Percentiles rank a stretch among this genome's conserved stretches.
phyloP scores from a whole-genome alignment of 2,113 vertebrate genomes.

The Nothobranchius kuhntae region DNA sequence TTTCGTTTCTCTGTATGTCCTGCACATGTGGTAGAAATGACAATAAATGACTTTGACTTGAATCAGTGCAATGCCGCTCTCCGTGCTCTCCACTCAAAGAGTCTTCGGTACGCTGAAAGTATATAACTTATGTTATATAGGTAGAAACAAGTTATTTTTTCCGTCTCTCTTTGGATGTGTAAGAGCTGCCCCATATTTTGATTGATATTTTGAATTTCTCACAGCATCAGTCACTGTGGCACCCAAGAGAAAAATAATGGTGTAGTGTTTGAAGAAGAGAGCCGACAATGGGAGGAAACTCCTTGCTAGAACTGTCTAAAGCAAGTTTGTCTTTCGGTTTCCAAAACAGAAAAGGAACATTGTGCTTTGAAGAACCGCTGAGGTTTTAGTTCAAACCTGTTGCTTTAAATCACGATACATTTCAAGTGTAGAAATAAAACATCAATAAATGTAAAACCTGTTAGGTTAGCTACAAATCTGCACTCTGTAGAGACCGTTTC shows the following conservation, averaged over 20 bases:
- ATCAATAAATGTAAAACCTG: constrained; percentile 11
- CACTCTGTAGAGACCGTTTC: neutral
- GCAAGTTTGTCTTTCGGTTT: constrained; percentile 57
- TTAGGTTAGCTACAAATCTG: neutral
- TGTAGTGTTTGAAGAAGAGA: constrained; percentile 69
- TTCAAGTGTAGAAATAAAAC: constrained; percentile 13
- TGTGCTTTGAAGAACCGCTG: constrained; percentile 34
- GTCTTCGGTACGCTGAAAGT: no score
- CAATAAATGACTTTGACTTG: no score
- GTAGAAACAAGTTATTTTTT: no score
- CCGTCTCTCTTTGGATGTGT: no score
- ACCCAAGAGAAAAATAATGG: constrained; percentile 69
- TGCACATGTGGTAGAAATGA: no score
- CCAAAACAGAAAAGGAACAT: constrained; percentile 38
- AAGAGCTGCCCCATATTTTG: no score
- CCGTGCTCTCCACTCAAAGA: no score
- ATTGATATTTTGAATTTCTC: no score
- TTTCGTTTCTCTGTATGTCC: no score
- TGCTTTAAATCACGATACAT: constrained; percentile 17
- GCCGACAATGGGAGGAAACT: constrained; percentile 80
- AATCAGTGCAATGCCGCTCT: no score
- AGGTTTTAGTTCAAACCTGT: constrained; percentile 17
- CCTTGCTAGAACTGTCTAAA: constrained; percentile 49
- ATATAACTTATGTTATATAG: no score
- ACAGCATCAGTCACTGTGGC: constrained; percentile 70